Percentiles rank a stretch among this genome's conserved stretches.
phyloP scores from a whole-genome alignment of 2,888 invertebrate species.

The Netelia inedita region DNA sequence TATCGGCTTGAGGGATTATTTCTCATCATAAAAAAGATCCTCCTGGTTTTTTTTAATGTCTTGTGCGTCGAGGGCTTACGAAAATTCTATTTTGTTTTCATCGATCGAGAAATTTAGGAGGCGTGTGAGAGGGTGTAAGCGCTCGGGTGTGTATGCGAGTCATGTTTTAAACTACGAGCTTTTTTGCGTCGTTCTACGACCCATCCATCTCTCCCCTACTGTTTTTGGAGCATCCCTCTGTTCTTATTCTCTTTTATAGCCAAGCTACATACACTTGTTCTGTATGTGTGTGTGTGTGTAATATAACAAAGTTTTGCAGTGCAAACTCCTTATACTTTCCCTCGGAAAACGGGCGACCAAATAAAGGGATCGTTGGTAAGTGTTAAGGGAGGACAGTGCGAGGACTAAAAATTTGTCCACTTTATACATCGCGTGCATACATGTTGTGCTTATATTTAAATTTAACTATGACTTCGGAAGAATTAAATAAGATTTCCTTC shows the following conservation, averaged over 20 bases:
- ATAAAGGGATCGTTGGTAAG: not conserved
- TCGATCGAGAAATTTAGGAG: too few species aligned
- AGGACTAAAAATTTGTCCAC: not conserved
- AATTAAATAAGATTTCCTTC: too few species aligned
- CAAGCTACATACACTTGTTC: not conserved
- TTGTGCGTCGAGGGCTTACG: too few species aligned
- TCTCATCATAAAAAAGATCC: too few species aligned
- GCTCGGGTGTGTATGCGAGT: not conserved
- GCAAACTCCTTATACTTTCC: conserved; percentile 37
- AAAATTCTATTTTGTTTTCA: too few species aligned
- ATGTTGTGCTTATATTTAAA: not conserved
- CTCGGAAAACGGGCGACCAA: conserved; percentile 25
- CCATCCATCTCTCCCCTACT: conserved; percentile 2
- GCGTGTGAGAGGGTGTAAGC: not conserved
- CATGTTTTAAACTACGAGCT: conserved; percentile 5
- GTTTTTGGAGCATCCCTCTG: not conserved
- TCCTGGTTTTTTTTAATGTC: too few species aligned
- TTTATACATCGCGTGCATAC: conserved; percentile 12
- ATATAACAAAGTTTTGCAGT: conserved; percentile 43
- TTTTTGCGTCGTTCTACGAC: not conserved
- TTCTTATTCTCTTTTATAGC: not conserved
- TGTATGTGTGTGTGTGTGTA: not conserved
- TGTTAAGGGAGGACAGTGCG: conserved; percentile 1
- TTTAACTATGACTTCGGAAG: too few species aligned
- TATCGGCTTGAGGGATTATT: too few species aligned